Conservation (phyloP, 2,797 vertebrate species). For the Cossypha heuglini region DNA sequence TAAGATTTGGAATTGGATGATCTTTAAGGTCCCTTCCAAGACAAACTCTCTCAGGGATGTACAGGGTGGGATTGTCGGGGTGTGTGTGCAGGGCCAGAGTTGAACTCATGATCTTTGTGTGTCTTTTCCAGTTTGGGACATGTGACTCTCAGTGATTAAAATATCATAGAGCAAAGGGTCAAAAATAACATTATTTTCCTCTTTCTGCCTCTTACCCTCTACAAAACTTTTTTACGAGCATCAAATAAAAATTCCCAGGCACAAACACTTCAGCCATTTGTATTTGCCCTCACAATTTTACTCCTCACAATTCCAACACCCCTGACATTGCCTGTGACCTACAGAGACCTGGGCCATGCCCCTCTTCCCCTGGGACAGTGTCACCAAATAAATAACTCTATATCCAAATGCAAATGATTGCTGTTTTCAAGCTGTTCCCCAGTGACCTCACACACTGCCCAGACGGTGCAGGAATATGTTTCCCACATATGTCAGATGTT, state of each 20-base stretch:
- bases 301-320: neutral
- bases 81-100: neutral
- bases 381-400: neutral
- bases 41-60: neutral
- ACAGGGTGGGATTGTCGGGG: neutral
- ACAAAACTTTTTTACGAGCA: neutral
- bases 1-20: neutral
- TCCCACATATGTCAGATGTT: constrained; percentile 48
- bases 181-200: neutral
- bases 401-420: constrained; percentile 35
- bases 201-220: neutral
- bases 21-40: neutral
- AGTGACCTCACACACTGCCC: constrained; percentile 14
- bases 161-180: neutral
- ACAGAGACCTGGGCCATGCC: neutral
- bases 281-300: neutral
- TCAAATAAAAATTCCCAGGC: neutral
- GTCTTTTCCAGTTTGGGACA: neutral
- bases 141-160: neutral
- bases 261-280: neutral
- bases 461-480: constrained; percentile 33
- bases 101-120: neutral
- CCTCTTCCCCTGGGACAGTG: neutral
- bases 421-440: constrained; percentile 38
- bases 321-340: neutral